phyloP scores from a whole-genome alignment of 2,797 vertebrate species.

The Tapirus indicus region DNA sequence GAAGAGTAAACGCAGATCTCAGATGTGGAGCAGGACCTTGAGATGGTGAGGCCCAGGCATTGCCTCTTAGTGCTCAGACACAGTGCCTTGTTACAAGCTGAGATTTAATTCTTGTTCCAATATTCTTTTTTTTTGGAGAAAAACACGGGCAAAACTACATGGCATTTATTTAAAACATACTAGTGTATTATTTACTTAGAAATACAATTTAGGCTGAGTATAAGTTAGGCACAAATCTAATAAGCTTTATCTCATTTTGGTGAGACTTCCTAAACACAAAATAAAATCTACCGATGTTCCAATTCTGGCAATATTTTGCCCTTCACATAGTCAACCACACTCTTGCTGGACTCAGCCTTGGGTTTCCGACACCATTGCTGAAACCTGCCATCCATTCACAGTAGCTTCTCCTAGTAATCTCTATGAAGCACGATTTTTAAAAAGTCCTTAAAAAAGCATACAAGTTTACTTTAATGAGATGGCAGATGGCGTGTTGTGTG shows the following conservation, averaged over 20 bases:
- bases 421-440: neutral
- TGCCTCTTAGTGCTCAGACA: neutral
- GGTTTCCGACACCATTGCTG: neutral
- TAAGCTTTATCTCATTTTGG: neutral
- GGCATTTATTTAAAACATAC: slow-evolving; percentile 1
- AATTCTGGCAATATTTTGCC: neutral
- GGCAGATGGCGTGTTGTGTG: slow-evolving; percentile 34
- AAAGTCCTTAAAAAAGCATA: slow-evolving; percentile 44
- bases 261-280: neutral
- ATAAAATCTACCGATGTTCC: neutral
- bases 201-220: neutral
- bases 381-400: slow-evolving; percentile 42
- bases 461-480: slow-evolving; percentile 52
- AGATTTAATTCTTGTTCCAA: neutral
- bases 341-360: neutral
- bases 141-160: neutral
- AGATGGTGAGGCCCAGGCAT: neutral
- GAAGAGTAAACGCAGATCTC: neutral
- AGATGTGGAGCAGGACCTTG: neutral
- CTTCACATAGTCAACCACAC: neutral
- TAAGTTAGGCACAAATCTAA: neutral
- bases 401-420: neutral
- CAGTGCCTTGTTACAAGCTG: neutral
- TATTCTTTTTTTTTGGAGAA: neutral
- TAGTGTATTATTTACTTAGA: slow-evolving; percentile 15